Evolutionary conservation across 2,797 vertebrate species (phyloP).

Genomic region (Atherinosoma microstoma): DNA sequence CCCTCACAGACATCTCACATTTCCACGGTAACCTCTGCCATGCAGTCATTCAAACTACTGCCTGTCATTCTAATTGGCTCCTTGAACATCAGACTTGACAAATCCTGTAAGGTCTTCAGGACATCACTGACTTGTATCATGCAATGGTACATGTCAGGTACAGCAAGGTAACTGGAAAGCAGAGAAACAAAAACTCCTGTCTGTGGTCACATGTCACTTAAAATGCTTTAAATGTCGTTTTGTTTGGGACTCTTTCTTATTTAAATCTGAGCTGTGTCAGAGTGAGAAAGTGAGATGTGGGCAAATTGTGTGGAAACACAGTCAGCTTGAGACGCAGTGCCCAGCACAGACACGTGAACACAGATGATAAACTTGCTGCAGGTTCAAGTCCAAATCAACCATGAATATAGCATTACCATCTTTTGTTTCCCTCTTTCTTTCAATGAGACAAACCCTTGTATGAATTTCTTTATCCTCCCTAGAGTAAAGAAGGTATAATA

Average conservation of each 20-base stretch:
- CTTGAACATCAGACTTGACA: slow-evolving; percentile 68
- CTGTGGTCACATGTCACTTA: slow-evolving; percentile 14
- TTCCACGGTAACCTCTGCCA: slow-evolving; percentile 69
- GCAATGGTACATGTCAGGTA: slow-evolving; percentile 12
- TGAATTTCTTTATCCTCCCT: slow-evolving; percentile 64
- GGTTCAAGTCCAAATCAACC: slow-evolving; percentile 66
- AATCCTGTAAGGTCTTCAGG: slow-evolving; percentile 52
- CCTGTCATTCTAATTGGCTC: slow-evolving; percentile 77
- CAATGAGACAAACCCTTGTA: slow-evolving; percentile 65
- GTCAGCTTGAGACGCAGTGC: slow-evolving; percentile 50
- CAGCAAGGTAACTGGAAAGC: slow-evolving; percentile 20
- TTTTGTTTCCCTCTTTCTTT: slow-evolving; percentile 77
- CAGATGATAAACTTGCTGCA: slow-evolving; percentile 74
- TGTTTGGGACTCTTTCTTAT: slow-evolving; percentile 5
- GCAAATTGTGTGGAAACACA: slow-evolving; percentile 5
- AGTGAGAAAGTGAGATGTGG: slow-evolving; percentile 1
- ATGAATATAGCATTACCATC: slow-evolving; percentile 76
- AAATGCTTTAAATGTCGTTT: slow-evolving; percentile 23
- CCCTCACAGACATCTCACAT: slow-evolving; percentile 60
- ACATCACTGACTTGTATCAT: slow-evolving; percentile 41
- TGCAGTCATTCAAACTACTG: slow-evolving; percentile 50
- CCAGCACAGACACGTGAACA: slow-evolving; percentile 52
- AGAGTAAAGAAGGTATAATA: slow-evolving; percentile 56
- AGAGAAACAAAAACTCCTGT: slow-evolving; percentile 10
- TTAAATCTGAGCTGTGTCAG: slow-evolving; percentile 8